phyloP scores from a whole-genome alignment of 1,140 invertebrate species.

The Brachionus rubens region DNA sequence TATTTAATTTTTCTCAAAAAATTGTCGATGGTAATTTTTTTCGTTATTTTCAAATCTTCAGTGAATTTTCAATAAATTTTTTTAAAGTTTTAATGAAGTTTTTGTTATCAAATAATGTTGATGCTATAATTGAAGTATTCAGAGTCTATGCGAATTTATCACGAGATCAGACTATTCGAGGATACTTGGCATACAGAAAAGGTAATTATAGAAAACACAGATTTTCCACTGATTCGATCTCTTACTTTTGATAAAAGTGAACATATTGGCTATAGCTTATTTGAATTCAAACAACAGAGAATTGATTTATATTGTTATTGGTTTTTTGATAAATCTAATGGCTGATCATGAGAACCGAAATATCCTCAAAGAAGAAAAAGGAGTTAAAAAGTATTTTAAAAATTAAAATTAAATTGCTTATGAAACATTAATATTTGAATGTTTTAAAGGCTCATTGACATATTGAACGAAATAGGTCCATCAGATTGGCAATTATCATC shows the following conservation, averaged over 20 bases:
- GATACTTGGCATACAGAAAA: constrained; percentile 63
- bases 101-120: constrained; percentile 62
- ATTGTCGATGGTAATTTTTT: constrained; percentile 55
- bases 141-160: constrained; percentile 69
- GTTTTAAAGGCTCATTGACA: constrained; percentile 62
- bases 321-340: constrained; percentile 71
- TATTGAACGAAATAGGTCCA: constrained; percentile 63
- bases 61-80: constrained; percentile 8
- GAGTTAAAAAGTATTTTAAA: constrained; percentile 57
- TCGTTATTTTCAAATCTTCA: too few species aligned
- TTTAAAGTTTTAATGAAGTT: constrained; percentile 59
- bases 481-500: constrained; percentile 66
- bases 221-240: neutral
- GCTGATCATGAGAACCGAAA: constrained; percentile 65
- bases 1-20: constrained; percentile 50
- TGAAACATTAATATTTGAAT: too few species aligned
- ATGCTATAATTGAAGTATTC: constrained; percentile 66
- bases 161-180: constrained; percentile 64
- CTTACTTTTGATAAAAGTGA: constrained; percentile 56
- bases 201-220: constrained; percentile 54
- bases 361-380: constrained; percentile 62
- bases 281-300: constrained; percentile 64
- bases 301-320: constrained; percentile 66
- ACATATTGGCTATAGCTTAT: constrained; percentile 62
- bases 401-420: too few species aligned